These are phyloP conservation scores for Arenaria interpres DNA, from an alignment of 2,113 vertebrate species.

Conservation along the genomic window DNA sequence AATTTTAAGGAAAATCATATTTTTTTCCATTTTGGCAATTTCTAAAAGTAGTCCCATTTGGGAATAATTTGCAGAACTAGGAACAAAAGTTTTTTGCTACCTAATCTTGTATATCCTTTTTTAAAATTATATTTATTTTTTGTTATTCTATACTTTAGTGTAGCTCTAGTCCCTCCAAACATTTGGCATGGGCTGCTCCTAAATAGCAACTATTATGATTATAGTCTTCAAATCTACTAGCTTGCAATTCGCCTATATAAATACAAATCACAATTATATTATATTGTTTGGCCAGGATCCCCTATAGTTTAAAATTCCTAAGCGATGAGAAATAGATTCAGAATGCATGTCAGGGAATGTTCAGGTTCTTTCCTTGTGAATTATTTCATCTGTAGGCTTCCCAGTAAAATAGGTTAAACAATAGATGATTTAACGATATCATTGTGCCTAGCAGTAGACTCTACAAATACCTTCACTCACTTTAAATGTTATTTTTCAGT, in stretches of 20 bases:
- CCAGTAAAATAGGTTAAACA: background rate
- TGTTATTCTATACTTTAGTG: background rate
- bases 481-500: background rate
- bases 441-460: background rate
- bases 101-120: background rate
- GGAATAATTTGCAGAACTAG: background rate
- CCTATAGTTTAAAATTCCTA: constrained; percentile 31
- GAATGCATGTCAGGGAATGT: constrained; percentile 29
- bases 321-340: constrained; percentile 28
- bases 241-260: background rate
- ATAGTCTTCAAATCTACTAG: background rate
- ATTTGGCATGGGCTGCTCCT: background rate
- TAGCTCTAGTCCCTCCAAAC: background rate
- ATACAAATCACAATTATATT: background rate
- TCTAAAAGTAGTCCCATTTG: background rate
- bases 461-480: background rate
- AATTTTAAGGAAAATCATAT: background rate
- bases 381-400: background rate
- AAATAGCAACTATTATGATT: background rate
- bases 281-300: background rate
- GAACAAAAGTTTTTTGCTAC: background rate
- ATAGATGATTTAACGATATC: background rate
- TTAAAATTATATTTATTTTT: background rate
- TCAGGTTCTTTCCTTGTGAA: background rate
- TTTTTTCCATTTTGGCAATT: background rate